phyloP scores from a whole-genome alignment of 2,888 invertebrate genomes.

The Macaria notata region DNA sequence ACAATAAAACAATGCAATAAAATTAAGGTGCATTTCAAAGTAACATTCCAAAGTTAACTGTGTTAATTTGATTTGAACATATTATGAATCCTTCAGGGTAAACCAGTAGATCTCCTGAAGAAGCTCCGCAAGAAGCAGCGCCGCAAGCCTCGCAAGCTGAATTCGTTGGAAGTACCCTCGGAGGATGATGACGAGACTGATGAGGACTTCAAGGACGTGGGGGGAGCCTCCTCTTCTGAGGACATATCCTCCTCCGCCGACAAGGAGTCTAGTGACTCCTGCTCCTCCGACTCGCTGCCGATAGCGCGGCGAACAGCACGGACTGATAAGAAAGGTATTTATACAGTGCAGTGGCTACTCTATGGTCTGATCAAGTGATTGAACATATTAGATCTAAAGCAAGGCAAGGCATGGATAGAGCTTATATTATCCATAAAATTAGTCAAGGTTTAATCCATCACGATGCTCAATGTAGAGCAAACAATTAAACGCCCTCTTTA shows the following conservation, averaged over 20 bases:
- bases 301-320: slow-evolving; percentile 56
- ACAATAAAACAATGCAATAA: too few relatives aligned
- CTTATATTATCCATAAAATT: too few relatives aligned
- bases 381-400: too few relatives aligned
- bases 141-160: slow-evolving; percentile 89
- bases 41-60: too few relatives aligned
- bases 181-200: slow-evolving; percentile 93
- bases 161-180: slow-evolving; percentile 89
- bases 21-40: too few relatives aligned
- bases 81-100: slow-evolving; percentile 47
- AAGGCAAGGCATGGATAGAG: too few relatives aligned
- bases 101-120: slow-evolving; percentile 55
- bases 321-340: slow-evolving; percentile 62
- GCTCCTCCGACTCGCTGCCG: slow-evolving; percentile 69
- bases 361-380: too few relatives aligned
- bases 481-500: too few relatives aligned
- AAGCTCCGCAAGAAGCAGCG: slow-evolving; percentile 61
- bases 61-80: too few relatives aligned
- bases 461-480: too few relatives aligned
- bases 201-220: slow-evolving; percentile 95
- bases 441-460: too few relatives aligned
- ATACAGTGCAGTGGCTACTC: too few relatives aligned
- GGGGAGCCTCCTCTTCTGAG: slow-evolving; percentile 66
- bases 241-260: slow-evolving; percentile 74
- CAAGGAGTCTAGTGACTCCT: slow-evolving; percentile 54